phyloP scores from a whole-genome alignment of 2,888 invertebrate genomes.

The Cephus sareptanus region DNA sequence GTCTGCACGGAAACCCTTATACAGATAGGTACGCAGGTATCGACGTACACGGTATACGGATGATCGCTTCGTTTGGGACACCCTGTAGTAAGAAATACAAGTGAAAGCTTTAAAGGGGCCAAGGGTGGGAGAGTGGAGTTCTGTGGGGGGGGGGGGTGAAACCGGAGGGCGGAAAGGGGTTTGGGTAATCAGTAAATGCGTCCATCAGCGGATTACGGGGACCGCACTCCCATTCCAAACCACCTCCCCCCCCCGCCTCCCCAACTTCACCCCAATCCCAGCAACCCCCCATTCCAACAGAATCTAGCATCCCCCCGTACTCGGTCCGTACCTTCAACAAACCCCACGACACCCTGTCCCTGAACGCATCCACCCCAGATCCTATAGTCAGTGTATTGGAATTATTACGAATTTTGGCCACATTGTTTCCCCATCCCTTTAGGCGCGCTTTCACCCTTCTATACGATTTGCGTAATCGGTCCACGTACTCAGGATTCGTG shows the following conservation, averaged over 20 bases:
- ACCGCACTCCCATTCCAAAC: slow-evolving; percentile 43
- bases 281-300: slow-evolving; percentile 30
- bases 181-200: slow-evolving; percentile 61
- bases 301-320: slow-evolving; percentile 9
- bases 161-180: slow-evolving; percentile 33
- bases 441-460: background rate
- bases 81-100: slow-evolving; percentile 54
- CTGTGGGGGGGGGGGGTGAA: background rate
- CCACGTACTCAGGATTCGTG: background rate
- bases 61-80: slow-evolving; percentile 39
- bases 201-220: slow-evolving; percentile 60
- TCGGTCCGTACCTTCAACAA: background rate
- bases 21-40: background rate
- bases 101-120: slow-evolving; percentile 47
- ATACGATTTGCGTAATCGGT: background rate
- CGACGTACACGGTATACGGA: background rate
- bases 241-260: background rate
- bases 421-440: background rate
- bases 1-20: background rate
- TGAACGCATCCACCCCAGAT: background rate
- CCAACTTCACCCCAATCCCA: slow-evolving; percentile 22
- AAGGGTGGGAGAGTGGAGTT: slow-evolving; percentile 13
- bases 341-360: background rate
- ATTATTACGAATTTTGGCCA: slow-evolving; percentile 7
- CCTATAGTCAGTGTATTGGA: slow-evolving; percentile 5